Percentiles rank a stretch among this genome's conserved stretches.
Evolutionary conservation across 1,140 invertebrate species (phyloP).

Genomic region (Babylonia areolata): DNA sequence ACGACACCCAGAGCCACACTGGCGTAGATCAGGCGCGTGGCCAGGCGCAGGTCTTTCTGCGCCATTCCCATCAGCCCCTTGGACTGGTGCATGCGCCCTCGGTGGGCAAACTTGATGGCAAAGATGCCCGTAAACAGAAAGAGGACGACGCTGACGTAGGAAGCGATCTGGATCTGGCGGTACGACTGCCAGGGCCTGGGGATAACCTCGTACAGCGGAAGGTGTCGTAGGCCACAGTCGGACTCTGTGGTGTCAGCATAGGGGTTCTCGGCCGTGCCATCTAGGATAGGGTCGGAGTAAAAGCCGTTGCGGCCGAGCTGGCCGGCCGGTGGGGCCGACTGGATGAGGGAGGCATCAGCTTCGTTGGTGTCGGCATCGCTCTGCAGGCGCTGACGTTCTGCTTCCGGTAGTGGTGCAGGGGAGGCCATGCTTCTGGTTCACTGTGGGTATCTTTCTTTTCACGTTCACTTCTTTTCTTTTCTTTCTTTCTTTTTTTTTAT

Average conservation of each 20-base stretch:
- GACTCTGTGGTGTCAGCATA: slow-evolving; percentile 70
- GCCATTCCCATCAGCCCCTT: slow-evolving; percentile 71
- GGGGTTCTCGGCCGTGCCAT: slow-evolving; percentile 62
- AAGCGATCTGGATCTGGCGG: slow-evolving; percentile 63
- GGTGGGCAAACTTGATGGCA: slow-evolving; percentile 62
- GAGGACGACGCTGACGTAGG: slow-evolving; percentile 61
- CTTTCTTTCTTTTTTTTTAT: too few relatives aligned
- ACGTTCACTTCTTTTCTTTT: neutral
- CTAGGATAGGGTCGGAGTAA: slow-evolving; percentile 60
- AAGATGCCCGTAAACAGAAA: slow-evolving; percentile 62
- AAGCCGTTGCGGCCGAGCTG: slow-evolving; percentile 46
- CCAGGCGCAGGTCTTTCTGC: slow-evolving; percentile 62
- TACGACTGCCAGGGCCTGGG: slow-evolving; percentile 67
- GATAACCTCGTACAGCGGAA: slow-evolving; percentile 64
- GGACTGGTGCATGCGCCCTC: slow-evolving; percentile 63
- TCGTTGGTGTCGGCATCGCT: slow-evolving; percentile 34
- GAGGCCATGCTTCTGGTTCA: neutral
- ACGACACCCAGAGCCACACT: slow-evolving; percentile 60
- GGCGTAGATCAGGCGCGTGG: slow-evolving; percentile 63
- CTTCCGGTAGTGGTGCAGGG: slow-evolving; percentile 12
- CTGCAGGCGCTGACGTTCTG: slow-evolving; percentile 48
- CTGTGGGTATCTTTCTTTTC: neutral
- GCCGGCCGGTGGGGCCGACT: slow-evolving; percentile 20
- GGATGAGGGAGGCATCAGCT: slow-evolving; percentile 47
- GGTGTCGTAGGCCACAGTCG: slow-evolving; percentile 59